Evolutionary conservation across 2,888 invertebrate species (phyloP), one percentile per base, ranked within the genome.

Genomic region (Pyrochroa serraticornis): DNA sequence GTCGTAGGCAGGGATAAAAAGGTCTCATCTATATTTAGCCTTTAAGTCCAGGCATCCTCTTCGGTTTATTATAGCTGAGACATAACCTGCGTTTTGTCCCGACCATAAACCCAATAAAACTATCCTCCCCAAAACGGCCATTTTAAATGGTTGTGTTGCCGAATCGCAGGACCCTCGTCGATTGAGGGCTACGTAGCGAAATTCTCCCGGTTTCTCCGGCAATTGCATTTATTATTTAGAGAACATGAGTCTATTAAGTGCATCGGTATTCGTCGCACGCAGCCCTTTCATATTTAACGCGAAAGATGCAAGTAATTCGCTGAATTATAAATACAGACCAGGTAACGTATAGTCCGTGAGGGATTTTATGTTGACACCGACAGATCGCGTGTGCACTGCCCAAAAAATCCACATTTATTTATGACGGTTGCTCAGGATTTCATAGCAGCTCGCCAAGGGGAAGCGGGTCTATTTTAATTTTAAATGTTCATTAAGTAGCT

Each of bases 191-290:
- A 41, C 37, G 45, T 30, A 35, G 35, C 39, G 57, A 43, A 51
- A 48, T 45, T 56, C 44, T 35, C 41, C 37, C 32, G 39, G 9
- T 49, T 49, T 38, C 39, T 49, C 38, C 31, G 12, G 51, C 57
- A 35, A 51, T 72, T 71, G 69, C 71, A 75, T 75, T 71, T 71
- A 75, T 75, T 75, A 75, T 75, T 75, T 71, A 75, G 63, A 66
- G 63, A 67, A 71, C 73, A 72, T 63, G 70, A 66, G 68, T 74
- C 73, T 71, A 74, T 75, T 74, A 74, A 72, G 70, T 71, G 72
- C 73, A 75, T 75, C 67, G 66, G 69, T 57, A 75, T 75, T 75
- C 75, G 62, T 60, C 69, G 64, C 75, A 75, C 74, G 73, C 72
- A 72, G 64, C 48, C 50, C 67, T 60, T 69, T 67, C 71, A 74